Percentiles rank a stretch among this genome's conserved stretches.
phyloP scores from a whole-genome alignment of 1,140 invertebrate genomes.

The Latrodectus geometricus region DNA sequence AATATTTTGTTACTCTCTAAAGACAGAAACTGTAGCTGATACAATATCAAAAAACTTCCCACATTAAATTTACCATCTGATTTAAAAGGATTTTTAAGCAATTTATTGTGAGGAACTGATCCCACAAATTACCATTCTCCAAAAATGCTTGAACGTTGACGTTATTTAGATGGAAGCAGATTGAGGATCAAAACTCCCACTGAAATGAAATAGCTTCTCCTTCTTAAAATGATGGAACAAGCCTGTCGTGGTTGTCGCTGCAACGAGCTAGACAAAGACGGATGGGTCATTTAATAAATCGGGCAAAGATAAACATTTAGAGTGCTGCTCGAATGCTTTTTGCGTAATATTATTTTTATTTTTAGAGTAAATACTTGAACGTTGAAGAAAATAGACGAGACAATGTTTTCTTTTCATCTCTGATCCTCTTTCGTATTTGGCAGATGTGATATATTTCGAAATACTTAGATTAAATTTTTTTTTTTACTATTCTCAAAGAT shows the following conservation, averaged over 20 bases:
- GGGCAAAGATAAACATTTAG: slow-evolving; percentile 29
- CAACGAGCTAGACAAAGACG: slow-evolving; percentile 18
- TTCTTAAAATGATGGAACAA: slow-evolving; percentile 26
- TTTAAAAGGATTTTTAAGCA: too few relatives aligned
- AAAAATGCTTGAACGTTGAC: slow-evolving; percentile 13
- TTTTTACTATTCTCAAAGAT: too few relatives aligned
- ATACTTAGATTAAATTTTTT: slow-evolving; percentile 44
- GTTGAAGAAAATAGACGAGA: background rate
- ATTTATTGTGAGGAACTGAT: too few relatives aligned
- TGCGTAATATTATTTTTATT: background rate
- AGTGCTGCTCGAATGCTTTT: background rate
- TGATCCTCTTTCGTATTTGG: slow-evolving; percentile 7
- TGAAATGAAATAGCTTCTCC: slow-evolving; percentile 20
- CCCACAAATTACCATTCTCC: background rate
- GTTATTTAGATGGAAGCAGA: slow-evolving; percentile 38
- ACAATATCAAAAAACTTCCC: too few relatives aligned
- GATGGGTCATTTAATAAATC: slow-evolving; percentile 35
- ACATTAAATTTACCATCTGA: too few relatives aligned
- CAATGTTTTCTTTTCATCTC: slow-evolving; percentile 1
- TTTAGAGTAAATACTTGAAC: background rate
- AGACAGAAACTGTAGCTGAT: too few relatives aligned
- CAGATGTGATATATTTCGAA: slow-evolving; percentile 28
- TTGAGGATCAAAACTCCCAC: background rate
- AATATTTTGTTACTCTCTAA: too few relatives aligned
- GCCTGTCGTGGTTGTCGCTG: slow-evolving; percentile 2